These are phyloP conservation scores for Drosophila jambulina DNA, from an alignment of 1,140 invertebrate genomes.

Conservation along the genomic window DNA sequence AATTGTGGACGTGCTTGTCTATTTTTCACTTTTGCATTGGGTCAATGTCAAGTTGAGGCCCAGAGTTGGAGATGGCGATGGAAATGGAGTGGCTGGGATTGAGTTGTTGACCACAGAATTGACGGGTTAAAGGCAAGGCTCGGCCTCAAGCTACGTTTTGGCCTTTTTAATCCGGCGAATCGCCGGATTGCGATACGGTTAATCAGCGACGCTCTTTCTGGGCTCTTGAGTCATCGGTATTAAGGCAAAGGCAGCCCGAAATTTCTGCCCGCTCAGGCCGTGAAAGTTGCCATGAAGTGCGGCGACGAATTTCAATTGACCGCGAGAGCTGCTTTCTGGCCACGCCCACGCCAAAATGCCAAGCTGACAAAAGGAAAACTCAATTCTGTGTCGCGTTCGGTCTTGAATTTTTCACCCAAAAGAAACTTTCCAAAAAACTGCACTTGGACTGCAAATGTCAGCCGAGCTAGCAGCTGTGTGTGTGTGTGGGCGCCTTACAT, in stretches of 20 bases:
- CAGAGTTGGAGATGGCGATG: conserved; percentile 16
- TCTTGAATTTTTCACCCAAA: conserved; percentile 48
- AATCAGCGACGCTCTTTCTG: conserved; percentile 22
- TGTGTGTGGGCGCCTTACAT: conserved; percentile 47
- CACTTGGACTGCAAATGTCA: conserved; percentile 52
- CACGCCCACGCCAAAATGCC: conserved; percentile 59
- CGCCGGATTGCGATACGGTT: conserved; percentile 37
- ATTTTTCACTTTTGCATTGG: conserved; percentile 64
- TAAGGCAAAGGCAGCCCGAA: conserved; percentile 4
- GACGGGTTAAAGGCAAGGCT: conserved; percentile 55
- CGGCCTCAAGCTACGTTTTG: conserved; percentile 26
- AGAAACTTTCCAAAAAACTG: conserved; percentile 47
- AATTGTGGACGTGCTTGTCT: conserved; percentile 59
- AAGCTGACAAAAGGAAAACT: conserved; percentile 46
- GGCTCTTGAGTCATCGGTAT: conserved; percentile 20
- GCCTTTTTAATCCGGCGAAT: conserved; percentile 27
- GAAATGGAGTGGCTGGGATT: conserved; percentile 44
- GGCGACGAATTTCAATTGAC: conserved; percentile 62
- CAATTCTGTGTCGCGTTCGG: conserved; percentile 35
- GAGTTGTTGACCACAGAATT: conserved; percentile 62
- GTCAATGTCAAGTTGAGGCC: conserved; percentile 75
- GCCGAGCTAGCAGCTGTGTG: background rate
- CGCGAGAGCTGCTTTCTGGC: conserved; percentile 40
- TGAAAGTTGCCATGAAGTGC: conserved; percentile 52
- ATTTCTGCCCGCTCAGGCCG: conserved; percentile 31